phyloP scores from a whole-genome alignment of 2,113 vertebrate species.

The Puffinus mauretanicus region DNA sequence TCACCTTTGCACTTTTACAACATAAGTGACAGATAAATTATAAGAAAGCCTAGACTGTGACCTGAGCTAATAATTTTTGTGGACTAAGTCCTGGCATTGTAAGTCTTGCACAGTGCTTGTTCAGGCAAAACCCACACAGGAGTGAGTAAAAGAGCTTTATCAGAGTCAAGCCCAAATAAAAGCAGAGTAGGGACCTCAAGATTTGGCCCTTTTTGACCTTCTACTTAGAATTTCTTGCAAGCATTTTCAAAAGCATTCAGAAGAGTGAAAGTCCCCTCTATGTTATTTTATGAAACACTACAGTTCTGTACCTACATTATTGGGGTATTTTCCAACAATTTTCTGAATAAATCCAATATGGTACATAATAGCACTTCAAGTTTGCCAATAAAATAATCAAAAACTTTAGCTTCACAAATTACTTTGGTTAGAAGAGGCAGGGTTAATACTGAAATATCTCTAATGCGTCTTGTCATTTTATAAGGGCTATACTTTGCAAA shows the following conservation, averaged over 20 bases:
- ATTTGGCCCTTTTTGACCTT: neutral
- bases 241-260: neutral
- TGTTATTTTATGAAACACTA: neutral
- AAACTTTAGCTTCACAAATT: neutral
- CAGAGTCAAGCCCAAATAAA: neutral
- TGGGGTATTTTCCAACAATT: neutral
- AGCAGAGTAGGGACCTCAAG: neutral
- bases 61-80: constrained; percentile 22
- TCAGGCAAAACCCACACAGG: neutral
- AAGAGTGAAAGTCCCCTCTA: neutral
- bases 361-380: neutral
- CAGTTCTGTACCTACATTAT: neutral
- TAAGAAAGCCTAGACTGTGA: constrained; percentile 48
- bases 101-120: constrained; percentile 28
- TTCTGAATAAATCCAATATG: neutral
- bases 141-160: neutral
- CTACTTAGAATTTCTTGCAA: neutral
- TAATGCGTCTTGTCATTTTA: neutral
- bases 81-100: neutral
- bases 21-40: constrained; percentile 57
- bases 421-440: neutral
- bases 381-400: neutral
- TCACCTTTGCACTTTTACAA: constrained; percentile 56
- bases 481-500: neutral
- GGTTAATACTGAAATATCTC: neutral